Evolutionary conservation across 2,797 vertebrate genomes (phyloP), one percentile per base, ranked within the genome.

Genomic region (Enteromius anoplus): DNA sequence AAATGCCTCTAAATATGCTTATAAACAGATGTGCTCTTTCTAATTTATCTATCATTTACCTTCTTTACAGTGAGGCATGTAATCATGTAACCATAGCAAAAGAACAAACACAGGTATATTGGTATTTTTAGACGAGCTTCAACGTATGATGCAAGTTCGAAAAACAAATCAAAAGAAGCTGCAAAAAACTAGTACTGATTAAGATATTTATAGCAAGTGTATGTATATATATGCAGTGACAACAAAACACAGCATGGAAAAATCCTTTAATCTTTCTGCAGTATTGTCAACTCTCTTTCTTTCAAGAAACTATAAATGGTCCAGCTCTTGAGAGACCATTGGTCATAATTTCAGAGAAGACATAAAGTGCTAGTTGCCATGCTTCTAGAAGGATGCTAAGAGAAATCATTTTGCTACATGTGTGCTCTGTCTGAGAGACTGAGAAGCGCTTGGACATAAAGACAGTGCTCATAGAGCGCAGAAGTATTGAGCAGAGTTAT

Each of bases 1-100:
- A 85, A 81, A 81, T 78, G 68, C 53, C 26, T 60, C 81, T 53
- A 69, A 85, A 82, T 51, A 65, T 47, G 19, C 58, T n/a, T 45
- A 21, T 15, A 60, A 32, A 80, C 32, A 37, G 5, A 71, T 49
- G 23, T 23, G 29, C 10, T 53, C 8, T 66, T 6, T 68, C 19
- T 51, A 17, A 70, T 70, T 70, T 40, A 37, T 78, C 26, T 66
- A 78, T 12, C 19, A n/a, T 66, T 78, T 69, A 69, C 11, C 64
- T 68, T 32, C 21, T 34, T 37, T 45, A 60, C 21, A 23, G 26
- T 23, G 40, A 62, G 19, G 58, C n/a, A 21, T 32, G 21, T 62
- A 11, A 72, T 58, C 12, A n/a, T 60, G 66, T 70, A 45, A 45
- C 66, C 51, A 70, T 45, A 23, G 17, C 17, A 45, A 70, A 60